These are phyloP conservation scores for Erebia epiphron DNA, from an alignment of 2,888 invertebrate species.

Conservation along the genomic window DNA sequence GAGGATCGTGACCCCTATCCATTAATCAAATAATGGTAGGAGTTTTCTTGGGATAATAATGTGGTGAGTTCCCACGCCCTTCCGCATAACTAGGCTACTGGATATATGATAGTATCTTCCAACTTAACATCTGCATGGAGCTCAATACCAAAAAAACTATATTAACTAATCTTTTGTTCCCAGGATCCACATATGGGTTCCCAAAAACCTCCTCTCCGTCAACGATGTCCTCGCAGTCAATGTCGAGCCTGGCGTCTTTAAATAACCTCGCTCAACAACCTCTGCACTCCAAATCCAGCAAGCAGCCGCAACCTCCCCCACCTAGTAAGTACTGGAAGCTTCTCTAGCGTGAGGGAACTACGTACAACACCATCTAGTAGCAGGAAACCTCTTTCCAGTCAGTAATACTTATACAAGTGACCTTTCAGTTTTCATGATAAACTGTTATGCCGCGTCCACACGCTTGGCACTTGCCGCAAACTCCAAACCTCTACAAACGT, in stretches of 20 bases:
- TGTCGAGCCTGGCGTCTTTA: conserved; percentile 72
- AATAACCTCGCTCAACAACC: conserved; percentile 71
- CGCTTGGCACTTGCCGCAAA: too few relatives aligned
- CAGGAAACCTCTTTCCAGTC: background rate
- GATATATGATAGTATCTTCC: too few relatives aligned
- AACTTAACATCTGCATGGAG: too few relatives aligned
- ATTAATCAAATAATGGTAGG: too few relatives aligned
- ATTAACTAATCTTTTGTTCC: conserved; percentile 6
- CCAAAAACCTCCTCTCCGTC: conserved; percentile 80
- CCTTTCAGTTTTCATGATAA: too few relatives aligned
- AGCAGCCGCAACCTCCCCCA: conserved; percentile 51
- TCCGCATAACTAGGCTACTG: too few relatives aligned
- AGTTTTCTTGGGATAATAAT: too few relatives aligned
- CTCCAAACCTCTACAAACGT: too few relatives aligned
- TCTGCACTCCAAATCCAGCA: conserved; percentile 62
- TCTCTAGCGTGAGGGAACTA: background rate
- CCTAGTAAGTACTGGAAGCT: conserved; percentile 54
- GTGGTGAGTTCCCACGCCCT: too few relatives aligned
- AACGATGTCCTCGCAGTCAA: conserved; percentile 69
- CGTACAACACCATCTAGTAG: background rate
- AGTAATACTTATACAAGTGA: too few relatives aligned
- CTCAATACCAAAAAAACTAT: background rate
- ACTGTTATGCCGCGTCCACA: too few relatives aligned
- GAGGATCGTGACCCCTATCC: too few relatives aligned
- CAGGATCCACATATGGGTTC: conserved; percentile 76